A percentile compares a stretch with the other conserved stretches of the same genome.
These are phyloP conservation scores for Cinclus cinclus DNA, from an alignment of 2,113 vertebrate species.

Conservation along the genomic window DNA sequence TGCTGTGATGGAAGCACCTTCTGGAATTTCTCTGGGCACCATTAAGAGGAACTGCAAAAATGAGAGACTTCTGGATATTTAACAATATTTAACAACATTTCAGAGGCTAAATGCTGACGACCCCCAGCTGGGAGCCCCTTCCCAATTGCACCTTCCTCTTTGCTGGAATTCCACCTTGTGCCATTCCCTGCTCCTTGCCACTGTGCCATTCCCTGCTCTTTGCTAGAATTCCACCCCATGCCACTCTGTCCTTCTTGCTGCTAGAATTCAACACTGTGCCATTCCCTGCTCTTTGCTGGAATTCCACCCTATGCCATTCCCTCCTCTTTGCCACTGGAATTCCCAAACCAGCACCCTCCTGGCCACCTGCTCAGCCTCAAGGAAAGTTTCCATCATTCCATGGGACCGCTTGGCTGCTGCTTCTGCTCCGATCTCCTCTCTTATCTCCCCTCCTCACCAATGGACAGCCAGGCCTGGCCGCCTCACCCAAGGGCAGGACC, in stretches of 20 bases:
- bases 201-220: no score
- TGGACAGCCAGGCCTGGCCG: fast-evolving
- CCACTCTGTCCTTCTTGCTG: no score
- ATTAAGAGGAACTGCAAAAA: neutral
- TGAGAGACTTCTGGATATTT: neutral
- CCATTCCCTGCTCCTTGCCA: no score
- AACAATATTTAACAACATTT: fast-evolving
- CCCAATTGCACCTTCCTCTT: fast-evolving
- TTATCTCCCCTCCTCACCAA: neutral
- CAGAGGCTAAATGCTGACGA: neutral
- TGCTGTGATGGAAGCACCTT: neutral
- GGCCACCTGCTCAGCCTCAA: neutral
- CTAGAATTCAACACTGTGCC: neutral
- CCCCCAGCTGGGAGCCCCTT: neutral
- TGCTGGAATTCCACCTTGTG: no score
- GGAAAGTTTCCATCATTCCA: neutral
- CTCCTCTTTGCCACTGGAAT: neutral
- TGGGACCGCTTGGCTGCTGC: neutral
- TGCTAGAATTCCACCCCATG: neutral
- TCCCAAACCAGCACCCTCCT: neutral
- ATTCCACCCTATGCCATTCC: fast-evolving
- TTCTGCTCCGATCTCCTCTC: neutral
- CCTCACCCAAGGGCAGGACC: neutral
- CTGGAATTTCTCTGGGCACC: neutral
- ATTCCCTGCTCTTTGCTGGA: neutral